A percentile compares a stretch with the other conserved stretches of the same genome.
Conservation (phyloP, 2,888 invertebrate species). For the Phlogophora meticulosa region DNA sequence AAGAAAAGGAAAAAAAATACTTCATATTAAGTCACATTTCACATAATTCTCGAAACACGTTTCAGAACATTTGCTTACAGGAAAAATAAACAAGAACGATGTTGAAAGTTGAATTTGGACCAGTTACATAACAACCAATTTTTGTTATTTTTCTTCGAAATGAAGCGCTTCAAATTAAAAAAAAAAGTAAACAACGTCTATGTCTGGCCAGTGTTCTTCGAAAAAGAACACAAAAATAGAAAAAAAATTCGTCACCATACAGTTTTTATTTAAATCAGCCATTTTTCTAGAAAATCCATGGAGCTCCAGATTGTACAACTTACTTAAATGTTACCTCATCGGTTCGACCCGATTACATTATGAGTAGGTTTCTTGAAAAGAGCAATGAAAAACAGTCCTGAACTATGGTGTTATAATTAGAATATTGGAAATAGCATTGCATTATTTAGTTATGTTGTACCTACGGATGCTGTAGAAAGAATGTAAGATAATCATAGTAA, state of each 20-base stretch:
- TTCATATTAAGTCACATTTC: background rate
- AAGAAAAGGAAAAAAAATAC: background rate
- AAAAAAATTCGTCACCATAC: constrained; percentile 4
- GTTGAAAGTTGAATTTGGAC: background rate
- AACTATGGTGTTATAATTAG: constrained; percentile 53
- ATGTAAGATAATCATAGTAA: background rate
- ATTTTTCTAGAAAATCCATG: constrained; percentile 21
- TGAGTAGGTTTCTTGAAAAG: constrained; percentile 53
- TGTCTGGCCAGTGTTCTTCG: background rate
- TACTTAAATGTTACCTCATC: constrained; percentile 17
- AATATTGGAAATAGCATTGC: constrained; percentile 43
- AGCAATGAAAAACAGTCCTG: constrained; percentile 50
- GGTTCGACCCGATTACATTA: constrained; percentile 62
- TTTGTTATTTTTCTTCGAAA: constrained; percentile 11
- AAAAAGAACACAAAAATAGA: background rate
- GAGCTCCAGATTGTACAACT: constrained; percentile 26
- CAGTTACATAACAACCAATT: background rate
- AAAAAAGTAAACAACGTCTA: background rate
- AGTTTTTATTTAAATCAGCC: background rate
- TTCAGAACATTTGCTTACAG: constrained; percentile 3
- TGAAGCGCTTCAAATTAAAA: background rate
- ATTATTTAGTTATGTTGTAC: constrained; percentile 15
- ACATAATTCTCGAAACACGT: constrained; percentile 2
- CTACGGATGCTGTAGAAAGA: background rate
- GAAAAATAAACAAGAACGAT: constrained; percentile 10